Base-by-base conservation (phyloP, 2,113 vertebrate species). In the Plotosus lineatus region DNA sequence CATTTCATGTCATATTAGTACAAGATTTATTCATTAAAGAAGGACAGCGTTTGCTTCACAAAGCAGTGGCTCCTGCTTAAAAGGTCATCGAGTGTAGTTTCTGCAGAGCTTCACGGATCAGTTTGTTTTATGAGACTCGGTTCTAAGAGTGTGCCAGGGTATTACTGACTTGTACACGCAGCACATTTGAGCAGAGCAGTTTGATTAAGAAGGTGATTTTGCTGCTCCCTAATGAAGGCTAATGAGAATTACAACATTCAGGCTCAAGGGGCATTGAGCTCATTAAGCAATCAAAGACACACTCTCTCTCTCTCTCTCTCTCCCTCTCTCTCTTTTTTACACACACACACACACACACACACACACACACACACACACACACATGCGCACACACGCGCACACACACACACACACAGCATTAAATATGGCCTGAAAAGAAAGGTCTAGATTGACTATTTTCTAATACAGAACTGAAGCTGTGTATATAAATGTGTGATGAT, bases 21-120 rank as follows among this genome's bases (percentile, higher is more conserved):
- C 89, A 85, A 90, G 92, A 83, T 77, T 90, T 89, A 71, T 92
- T 91, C 88, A 90, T 90, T 90, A 90, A 87, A 51, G 63, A 46
- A 23, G 11, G 44, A 88, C 84, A 83, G 19, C 14, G 55, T 85
- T 80, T 68, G 21, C 31, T 21, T 38, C 79, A 42, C 71, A 38
- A 85, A 76, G 76, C 80, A 65, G 42, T 65, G 74, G 82, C 77
- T 78, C 9, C 69, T 33, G 28, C 66, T 86, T 53, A 28, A 53
- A 51, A 68, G 79, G 77, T 80, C 79, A 81, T 84, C 71, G 42
- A 68, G 48, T 50, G n/a, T 50, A 55, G 69, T 71, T 77, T 78
- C 79, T 75, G 77, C 58, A 17, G 21, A 51, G 85, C 82, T 84
- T 83, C 71, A 80, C 76, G 77, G 66, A 86, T 81, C 58, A 85